These are phyloP conservation scores for Hypomecis atomaria DNA, from an alignment of 2,888 invertebrate genomes.

Conservation along the genomic window DNA sequence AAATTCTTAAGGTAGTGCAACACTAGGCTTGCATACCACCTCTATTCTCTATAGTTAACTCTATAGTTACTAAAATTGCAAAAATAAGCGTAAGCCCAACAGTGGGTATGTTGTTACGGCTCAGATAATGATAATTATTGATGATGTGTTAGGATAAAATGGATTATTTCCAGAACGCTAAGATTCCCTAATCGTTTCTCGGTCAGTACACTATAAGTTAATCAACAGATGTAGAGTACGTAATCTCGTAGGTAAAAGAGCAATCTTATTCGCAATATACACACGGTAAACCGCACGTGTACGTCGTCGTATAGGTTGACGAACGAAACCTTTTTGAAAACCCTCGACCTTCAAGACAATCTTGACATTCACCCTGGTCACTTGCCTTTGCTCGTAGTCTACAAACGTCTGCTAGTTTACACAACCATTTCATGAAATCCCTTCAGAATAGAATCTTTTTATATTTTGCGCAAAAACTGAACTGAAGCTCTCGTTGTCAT, in stretches of 20 bases:
- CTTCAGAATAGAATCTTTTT: constrained; percentile 1
- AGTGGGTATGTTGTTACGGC: no score
- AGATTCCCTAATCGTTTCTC: no score
- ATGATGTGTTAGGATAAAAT: no score
- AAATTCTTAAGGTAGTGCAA: no score
- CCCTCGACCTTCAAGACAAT: constrained; percentile 20
- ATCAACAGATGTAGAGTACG: background rate
- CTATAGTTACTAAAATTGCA: no score
- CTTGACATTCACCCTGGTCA: constrained; percentile 24
- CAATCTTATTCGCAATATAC: background rate
- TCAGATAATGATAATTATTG: no score
- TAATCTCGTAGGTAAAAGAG: background rate
- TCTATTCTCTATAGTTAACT: no score
- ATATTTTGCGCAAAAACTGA: constrained; percentile 1
- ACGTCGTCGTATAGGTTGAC: background rate
- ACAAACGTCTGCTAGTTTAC: constrained; percentile 18
- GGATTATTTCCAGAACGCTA: no score
- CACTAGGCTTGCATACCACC: no score
- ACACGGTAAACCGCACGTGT: background rate
- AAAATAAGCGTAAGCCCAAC: no score
- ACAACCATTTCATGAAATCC: constrained; percentile 8
- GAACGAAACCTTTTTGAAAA: constrained; percentile 13
- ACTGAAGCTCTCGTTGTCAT: background rate
- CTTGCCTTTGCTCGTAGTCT: constrained; percentile 15
- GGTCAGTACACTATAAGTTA: no score